Base-by-base conservation (phyloP, 2,797 vertebrate genomes). In the Coranthus polyacanthus region DNA sequence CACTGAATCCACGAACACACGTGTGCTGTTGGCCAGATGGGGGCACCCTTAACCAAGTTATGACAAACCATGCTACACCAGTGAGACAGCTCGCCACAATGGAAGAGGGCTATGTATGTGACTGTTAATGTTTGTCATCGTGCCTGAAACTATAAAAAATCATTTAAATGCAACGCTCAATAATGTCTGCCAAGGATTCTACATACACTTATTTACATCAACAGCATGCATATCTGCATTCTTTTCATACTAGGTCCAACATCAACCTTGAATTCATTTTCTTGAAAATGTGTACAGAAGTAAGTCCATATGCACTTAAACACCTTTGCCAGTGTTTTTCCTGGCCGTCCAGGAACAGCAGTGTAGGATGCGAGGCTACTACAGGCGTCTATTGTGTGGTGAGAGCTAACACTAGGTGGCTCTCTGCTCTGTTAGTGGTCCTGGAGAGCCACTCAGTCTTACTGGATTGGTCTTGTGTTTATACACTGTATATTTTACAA, bases 1-100 rank as follows among this genome's bases (percentile, higher is more conserved):
- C 54, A 60, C 16, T 36, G 36, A 56, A 52, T 26, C 38, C 32
- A 37, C 43, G 41, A 67, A 22, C 41, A 21, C 66, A 68, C 10
- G 81, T 60, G 57, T 77, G 81, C 67, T 55, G 69, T 70, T 81
- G 85, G 73, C 94, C 94, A 95, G 93, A 69, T 91, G 94, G 94
- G 94, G 94, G 94, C 94, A 92, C 82, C 89, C 92, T 95, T 93
- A 91, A 78, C 92, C 89, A 93, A 94, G 84, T 85, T 93, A 93
- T 94, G 88, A 87, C 81, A 78, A 61, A 46, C 21, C 52, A 18
- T 26, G 63, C 57, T 24, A 0, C 67, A 74, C 37, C 8, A 20
- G 39, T 53, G 57, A 26, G 44, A 57, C 61, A 51, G 46, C 52
- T 55, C 18, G 2, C 13, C 54, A 73, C 70, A 69, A 53, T 64